Percentiles rank a stretch among this genome's conserved stretches.
Evolutionary conservation across 2,113 vertebrate genomes (phyloP).

Genomic region (Pseudolaguvia tuberculata): DNA sequence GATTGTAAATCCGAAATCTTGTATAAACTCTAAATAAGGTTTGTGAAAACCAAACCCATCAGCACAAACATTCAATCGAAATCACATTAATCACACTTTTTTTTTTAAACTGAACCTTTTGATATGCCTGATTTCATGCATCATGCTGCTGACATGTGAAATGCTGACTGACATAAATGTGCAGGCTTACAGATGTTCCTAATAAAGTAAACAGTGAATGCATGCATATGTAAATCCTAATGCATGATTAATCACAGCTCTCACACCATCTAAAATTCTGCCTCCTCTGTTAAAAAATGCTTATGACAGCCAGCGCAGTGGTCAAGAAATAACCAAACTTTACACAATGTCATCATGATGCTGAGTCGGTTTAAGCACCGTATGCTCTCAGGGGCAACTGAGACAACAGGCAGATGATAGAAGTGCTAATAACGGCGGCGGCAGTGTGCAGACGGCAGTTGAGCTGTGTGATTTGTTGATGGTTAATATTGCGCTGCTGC

Average conservation of each 20-base stretch:
- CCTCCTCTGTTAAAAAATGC: slow-evolving; percentile 7
- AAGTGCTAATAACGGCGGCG: slow-evolving; percentile 34
- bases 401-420: slow-evolving; percentile 43
- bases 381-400: slow-evolving; percentile 13
- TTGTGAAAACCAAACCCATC: no score
- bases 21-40: no score
- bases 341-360: slow-evolving; percentile 14
- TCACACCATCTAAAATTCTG: slow-evolving; percentile 2
- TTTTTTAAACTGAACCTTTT: not conserved
- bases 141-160: not conserved
- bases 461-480: slow-evolving; percentile 38
- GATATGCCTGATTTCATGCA: not conserved
- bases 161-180: not conserved
- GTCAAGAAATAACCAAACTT: slow-evolving; percentile 14
- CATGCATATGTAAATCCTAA: not conserved
- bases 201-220: not conserved
- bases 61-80: no score
- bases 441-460: slow-evolving; percentile 32
- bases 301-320: slow-evolving; percentile 31
- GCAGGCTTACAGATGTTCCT: not conserved
- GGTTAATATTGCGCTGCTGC: slow-evolving; percentile 35
- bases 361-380: slow-evolving; percentile 29
- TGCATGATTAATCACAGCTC: not conserved
- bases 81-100: not conserved
- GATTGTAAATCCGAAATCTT: no score